Evolutionary conservation across 2,113 vertebrate genomes (phyloP).

Genomic region (Corythornis madagascariensis): DNA sequence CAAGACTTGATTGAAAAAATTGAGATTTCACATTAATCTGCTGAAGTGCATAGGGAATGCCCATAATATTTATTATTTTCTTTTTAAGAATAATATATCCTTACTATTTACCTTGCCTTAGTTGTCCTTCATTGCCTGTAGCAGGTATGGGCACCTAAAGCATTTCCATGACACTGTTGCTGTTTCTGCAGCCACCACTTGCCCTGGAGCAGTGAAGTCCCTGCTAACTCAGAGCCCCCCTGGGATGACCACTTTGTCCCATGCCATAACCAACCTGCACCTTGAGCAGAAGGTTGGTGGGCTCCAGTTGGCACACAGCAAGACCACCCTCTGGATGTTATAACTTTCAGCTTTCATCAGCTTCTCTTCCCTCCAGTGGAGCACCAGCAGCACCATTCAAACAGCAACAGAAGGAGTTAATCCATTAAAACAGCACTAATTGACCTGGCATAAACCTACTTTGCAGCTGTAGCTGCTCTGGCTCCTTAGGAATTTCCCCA

Average conservation of each 20-base stretch:
- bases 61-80: no score
- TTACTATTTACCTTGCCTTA: not conserved
- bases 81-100: no score
- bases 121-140: fast-evolving
- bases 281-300: not conserved
- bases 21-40: not conserved
- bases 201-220: fast-evolving
- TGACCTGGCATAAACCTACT: no score
- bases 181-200: not conserved
- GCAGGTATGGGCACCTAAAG: fast-evolving
- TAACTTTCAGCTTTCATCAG: not conserved
- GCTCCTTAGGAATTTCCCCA: not conserved
- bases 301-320: fast-evolving
- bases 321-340: fast-evolving
- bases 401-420: not conserved
- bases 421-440: not conserved
- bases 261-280: not conserved
- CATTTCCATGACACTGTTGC: fast-evolving
- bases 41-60: not conserved
- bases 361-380: not conserved
- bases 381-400: not conserved
- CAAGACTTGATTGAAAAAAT: not conserved
- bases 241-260: not conserved
- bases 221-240: not conserved
- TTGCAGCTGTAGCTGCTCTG: not conserved